Evolutionary conservation across 1,140 invertebrate genomes (phyloP).

Genomic region (Uloborus diversus): DNA sequence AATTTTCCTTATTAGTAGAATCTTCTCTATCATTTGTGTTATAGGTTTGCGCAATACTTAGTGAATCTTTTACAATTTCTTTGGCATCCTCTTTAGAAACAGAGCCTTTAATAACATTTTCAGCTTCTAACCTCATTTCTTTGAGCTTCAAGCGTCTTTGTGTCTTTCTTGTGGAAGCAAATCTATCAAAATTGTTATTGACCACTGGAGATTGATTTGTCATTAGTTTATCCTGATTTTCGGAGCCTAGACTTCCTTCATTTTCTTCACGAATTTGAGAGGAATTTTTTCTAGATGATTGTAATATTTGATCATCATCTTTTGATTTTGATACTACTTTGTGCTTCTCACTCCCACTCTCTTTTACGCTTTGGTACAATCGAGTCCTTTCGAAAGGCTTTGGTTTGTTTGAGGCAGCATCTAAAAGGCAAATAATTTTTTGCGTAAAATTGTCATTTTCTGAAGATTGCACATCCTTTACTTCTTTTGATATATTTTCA

Average conservation of each 20-base stretch:
- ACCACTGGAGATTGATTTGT: too few relatives aligned
- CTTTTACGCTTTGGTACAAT: slow-evolving; percentile 22
- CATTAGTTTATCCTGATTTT: too few relatives aligned
- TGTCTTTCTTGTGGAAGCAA: slow-evolving; percentile 29
- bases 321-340: slow-evolving; percentile 1
- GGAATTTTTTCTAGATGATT: background rate
- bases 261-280: background rate
- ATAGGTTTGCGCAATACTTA: background rate
- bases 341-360: background rate
- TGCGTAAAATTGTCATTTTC: slow-evolving; percentile 26
- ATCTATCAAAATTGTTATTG: slow-evolving; percentile 24
- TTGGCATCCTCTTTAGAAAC: background rate
- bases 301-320: slow-evolving; percentile 14
- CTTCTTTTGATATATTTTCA: background rate
- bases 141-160: slow-evolving; percentile 20
- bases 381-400: slow-evolving; percentile 18
- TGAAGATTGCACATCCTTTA: background rate
- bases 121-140: slow-evolving; percentile 44
- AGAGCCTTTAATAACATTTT: slow-evolving; percentile 5
- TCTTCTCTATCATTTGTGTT: too few relatives aligned
- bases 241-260: background rate
- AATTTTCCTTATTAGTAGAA: background rate
- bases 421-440: slow-evolving; percentile 24
- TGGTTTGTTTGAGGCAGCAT: slow-evolving; percentile 6
- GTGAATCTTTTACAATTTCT: background rate